Conservation (phyloP, 2,888 invertebrate species). For the Melipona beecheii region DNA sequence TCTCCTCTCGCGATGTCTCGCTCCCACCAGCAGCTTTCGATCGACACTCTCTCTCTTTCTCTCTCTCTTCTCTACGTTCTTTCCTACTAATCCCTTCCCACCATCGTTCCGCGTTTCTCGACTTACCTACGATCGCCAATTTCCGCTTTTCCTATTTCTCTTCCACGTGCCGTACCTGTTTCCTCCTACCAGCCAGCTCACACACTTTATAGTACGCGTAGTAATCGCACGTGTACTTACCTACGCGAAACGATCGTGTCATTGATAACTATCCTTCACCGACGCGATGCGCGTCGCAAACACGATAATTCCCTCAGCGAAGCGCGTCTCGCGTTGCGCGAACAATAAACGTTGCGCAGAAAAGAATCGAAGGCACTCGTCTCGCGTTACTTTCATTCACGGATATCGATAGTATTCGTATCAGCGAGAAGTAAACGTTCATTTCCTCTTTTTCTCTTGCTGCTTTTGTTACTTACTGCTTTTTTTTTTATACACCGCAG, state of each 20-base stretch:
- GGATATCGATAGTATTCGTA: neutral
- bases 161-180: neutral
- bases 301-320: neutral
- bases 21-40: neutral
- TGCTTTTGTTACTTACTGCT: no score
- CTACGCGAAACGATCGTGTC: neutral
- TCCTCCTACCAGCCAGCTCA: neutral
- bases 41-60: neutral
- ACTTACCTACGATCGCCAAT: neutral
- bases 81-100: neutral
- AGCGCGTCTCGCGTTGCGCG: neutral
- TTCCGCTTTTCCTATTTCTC: neutral
- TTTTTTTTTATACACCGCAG: neutral
- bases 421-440: neutral
- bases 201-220: neutral
- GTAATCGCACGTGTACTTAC: neutral
- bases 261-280: neutral
- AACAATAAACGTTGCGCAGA: neutral
- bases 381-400: constrained; percentile 25
- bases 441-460: no score
- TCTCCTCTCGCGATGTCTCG: neutral
- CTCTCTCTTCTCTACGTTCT: neutral
- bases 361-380: neutral
- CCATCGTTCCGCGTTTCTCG: neutral
- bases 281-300: neutral